Percentiles rank a stretch among this genome's conserved stretches.
Evolutionary conservation across 2,888 invertebrate species (phyloP).

Genomic region (Mellilla xanthometata): DNA sequence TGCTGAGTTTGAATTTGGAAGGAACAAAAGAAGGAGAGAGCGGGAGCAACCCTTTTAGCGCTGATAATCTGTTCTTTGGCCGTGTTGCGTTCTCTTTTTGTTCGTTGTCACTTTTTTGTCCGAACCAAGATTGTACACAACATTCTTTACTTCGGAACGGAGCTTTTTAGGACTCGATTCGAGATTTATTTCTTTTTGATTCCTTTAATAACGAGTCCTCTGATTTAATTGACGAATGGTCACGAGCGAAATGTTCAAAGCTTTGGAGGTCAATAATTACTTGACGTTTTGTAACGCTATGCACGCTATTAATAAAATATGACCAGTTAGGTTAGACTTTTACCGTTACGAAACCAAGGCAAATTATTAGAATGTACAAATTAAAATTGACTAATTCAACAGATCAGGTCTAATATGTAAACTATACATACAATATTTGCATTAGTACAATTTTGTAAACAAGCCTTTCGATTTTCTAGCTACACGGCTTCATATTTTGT

Average conservation of each 20-base stretch:
- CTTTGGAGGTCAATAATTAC: constrained; percentile 60
- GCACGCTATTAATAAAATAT: constrained; percentile 10
- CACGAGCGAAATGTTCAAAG: constrained; percentile 63
- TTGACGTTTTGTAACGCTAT: constrained; percentile 43
- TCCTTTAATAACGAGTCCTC: constrained; percentile 71
- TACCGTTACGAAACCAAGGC: constrained; percentile 13
- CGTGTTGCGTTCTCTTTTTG: constrained; percentile 75
- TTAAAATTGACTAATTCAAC: not conserved
- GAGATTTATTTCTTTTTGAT: constrained; percentile 77
- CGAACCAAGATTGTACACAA: constrained; percentile 80
- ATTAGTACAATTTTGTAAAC: too few species aligned
- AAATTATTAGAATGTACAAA: constrained; percentile 10
- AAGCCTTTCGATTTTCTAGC: too few species aligned
- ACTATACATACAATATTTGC: too few species aligned
- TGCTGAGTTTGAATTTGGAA: constrained; percentile 80
- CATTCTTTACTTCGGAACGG: constrained; percentile 82
- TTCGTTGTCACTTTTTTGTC: constrained; percentile 82
- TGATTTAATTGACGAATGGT: constrained; percentile 79
- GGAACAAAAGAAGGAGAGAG: constrained; percentile 79
- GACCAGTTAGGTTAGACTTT: constrained; percentile 16
- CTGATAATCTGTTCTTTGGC: constrained; percentile 81
- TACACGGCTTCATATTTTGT: too few species aligned
- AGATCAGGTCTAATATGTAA: too few species aligned
- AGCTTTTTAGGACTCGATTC: constrained; percentile 74
- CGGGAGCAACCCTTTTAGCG: constrained; percentile 83